phyloP scores from a whole-genome alignment of 2,113 vertebrate genomes.

The Solea solea region DNA sequence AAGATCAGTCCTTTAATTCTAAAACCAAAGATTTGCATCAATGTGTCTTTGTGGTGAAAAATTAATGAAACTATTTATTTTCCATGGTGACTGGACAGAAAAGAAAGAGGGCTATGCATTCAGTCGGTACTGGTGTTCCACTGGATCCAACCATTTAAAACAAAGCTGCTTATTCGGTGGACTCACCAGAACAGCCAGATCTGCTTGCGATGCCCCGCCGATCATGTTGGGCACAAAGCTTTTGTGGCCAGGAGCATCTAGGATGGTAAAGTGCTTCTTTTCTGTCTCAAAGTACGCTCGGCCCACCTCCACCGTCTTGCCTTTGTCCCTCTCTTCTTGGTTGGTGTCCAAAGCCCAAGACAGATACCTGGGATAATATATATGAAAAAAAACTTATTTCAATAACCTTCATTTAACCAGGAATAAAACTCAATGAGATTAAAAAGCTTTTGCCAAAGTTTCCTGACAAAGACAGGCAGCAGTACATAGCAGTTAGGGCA shows the following conservation, averaged over 20 bases:
- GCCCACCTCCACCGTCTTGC: conserved; percentile 98
- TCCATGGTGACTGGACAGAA: not conserved
- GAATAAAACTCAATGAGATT: too few relatives aligned
- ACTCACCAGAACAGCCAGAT: conserved; percentile 96
- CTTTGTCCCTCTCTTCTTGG: conserved; percentile 98
- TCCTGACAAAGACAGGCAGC: not conserved
- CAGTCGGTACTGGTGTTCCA: not conserved
- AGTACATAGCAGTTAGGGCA: too few relatives aligned
- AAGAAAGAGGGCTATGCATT: not conserved
- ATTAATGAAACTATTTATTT: too few relatives aligned
- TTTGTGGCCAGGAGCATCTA: conserved; percentile 98
- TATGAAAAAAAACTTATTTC: too few relatives aligned
- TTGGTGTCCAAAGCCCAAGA: conserved; percentile 99
- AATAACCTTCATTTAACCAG: too few relatives aligned
- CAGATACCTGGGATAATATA: conserved; percentile 86
- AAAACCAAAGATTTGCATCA: too few relatives aligned
- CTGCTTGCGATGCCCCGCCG: conserved; percentile 96
- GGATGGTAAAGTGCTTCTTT: conserved; percentile 98
- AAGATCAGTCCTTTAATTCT: too few relatives aligned
- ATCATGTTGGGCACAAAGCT: conserved; percentile 99
- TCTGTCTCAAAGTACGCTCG: conserved; percentile 98
- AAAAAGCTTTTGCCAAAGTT: not conserved
- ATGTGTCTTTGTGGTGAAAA: too few relatives aligned
- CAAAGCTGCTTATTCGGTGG: not conserved
- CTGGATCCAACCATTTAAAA: not conserved